Evolutionary conservation across 2,888 invertebrate species (phyloP), one percentile per base, ranked within the genome.

Genomic region (Argyresthia albistria): DNA sequence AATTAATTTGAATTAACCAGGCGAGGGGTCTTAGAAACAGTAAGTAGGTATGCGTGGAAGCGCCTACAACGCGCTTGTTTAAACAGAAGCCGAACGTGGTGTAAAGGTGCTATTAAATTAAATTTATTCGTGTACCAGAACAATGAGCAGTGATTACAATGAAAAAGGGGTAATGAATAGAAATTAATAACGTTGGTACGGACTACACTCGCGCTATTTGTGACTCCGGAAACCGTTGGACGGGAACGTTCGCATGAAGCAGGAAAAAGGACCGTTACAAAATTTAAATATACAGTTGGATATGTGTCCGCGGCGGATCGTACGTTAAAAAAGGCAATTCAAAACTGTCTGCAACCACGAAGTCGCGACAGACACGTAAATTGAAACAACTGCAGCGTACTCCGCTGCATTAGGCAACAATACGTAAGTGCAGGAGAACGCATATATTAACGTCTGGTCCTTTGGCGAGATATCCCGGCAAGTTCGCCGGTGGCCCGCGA

Each of bases 381-480:
- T 73, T 76, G 72, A 73, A 71, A 70, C 70, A 70, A 68, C 62
- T 14, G 42, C 67, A 72, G 74, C 76, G 70, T 25, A 81, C 80
- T 76, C 80, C 71, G 61, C 60, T 65, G 73, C 80, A 81, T 80
- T 80, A 80, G 75, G 71, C 73, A 73, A 80, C 81, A 83, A 84
- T 80, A 80, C 79, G 77, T 75, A 71, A 72, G 73, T 75, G 75
- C 79, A 73, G 78, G 75, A 80, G 80, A 78, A 78, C 70, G 76
- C 80, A 86, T 86, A 84, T 76, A 86, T 86, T 86, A 86, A 71
- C 82, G 80, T 83, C 82, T 82, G 80, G 84, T 86, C 86, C 84
- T 81, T 80, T 78, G 75, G 80, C 75, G 69, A 80, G 81, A 77
- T 81, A 78, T 82, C 80, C 78, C 70, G 67, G 67, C 67, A 82